Evolutionary conservation across 2,888 invertebrate species (phyloP).

Genomic region (Dorcus hopei): DNA sequence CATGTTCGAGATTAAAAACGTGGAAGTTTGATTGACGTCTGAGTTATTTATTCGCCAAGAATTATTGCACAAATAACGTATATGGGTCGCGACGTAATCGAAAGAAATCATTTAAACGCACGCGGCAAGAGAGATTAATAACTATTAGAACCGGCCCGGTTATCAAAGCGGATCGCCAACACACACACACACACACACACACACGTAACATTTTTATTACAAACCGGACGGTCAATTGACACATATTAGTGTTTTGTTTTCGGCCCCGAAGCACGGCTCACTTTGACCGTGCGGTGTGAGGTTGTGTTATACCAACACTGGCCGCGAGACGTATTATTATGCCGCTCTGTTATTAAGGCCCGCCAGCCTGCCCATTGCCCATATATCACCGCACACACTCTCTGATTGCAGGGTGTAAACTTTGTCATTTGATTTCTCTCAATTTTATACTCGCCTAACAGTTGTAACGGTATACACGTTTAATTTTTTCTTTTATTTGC

Average conservation of each 20-base stretch:
- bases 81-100: too few relatives aligned
- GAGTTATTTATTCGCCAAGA: too few relatives aligned
- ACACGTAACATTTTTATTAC: constrained; percentile 12
- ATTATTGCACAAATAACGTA: too few relatives aligned
- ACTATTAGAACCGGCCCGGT: too few relatives aligned
- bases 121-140: too few relatives aligned
- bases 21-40: too few relatives aligned
- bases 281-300: constrained; percentile 30
- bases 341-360: constrained; percentile 50
- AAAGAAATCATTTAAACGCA: too few relatives aligned
- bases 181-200: too few relatives aligned
- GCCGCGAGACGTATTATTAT: constrained; percentile 41
- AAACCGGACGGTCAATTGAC: constrained; percentile 37
- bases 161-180: too few relatives aligned
- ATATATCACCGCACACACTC: constrained; percentile 47
- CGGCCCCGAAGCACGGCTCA: constrained; percentile 27
- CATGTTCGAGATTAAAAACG: too few relatives aligned
- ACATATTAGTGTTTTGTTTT: constrained; percentile 38
- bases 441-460: constrained; percentile 29
- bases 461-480: constrained; percentile 24
- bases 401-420: constrained; percentile 46
- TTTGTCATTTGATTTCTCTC: constrained; percentile 43
- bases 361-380: constrained; percentile 47
- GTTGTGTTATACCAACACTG: constrained; percentile 36
- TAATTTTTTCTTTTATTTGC: constrained; percentile 9